Evolutionary conservation across 2,113 vertebrate genomes (phyloP).

Genomic region (Glareola pratincola): DNA sequence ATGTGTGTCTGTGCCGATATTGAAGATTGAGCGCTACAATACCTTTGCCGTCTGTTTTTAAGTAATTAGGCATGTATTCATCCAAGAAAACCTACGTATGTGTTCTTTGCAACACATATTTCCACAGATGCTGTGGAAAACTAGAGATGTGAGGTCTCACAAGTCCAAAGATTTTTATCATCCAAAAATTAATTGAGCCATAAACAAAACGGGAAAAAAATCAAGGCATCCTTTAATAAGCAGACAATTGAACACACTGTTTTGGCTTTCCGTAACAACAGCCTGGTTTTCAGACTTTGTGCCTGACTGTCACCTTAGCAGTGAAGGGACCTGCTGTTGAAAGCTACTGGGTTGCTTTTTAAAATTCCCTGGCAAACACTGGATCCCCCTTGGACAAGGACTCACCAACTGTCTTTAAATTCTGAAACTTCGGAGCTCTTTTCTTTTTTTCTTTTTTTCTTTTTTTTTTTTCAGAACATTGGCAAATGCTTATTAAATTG

Average conservation of each 20-base stretch:
- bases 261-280: background rate
- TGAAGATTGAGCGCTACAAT: constrained; percentile 30
- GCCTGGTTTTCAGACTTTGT: background rate
- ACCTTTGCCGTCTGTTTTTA: background rate
- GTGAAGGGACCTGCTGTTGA: background rate
- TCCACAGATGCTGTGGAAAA: background rate
- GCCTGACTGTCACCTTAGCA: background rate
- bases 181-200: background rate
- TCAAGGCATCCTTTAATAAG: background rate
- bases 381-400: background rate
- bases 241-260: background rate
- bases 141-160: background rate
- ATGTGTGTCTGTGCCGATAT: background rate
- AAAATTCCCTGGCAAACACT: background rate
- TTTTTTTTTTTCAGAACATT: background rate
- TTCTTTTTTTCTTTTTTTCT: background rate
- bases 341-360: background rate
- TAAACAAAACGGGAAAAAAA: background rate
- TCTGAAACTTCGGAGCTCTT: background rate
- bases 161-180: background rate
- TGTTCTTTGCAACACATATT: background rate
- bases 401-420: accelerated
- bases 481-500: background rate
- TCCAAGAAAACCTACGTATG: background rate
- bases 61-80: constrained; percentile 6